phyloP scores from a whole-genome alignment of 2,888 invertebrate genomes.

The Drosophila barbarae region DNA sequence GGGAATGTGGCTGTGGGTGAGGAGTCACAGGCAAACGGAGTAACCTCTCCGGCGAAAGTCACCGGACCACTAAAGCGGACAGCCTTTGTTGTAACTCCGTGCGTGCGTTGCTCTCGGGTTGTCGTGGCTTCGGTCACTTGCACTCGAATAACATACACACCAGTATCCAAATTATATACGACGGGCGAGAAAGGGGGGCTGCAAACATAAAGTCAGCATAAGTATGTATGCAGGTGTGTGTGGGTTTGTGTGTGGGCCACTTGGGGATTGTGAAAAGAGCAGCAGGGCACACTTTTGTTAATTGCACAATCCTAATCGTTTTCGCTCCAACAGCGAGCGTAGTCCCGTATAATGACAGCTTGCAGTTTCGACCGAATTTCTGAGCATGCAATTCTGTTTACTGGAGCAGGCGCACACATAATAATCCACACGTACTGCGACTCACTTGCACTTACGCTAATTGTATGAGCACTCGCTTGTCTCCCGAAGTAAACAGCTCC shows the following conservation, averaged over 20 bases:
- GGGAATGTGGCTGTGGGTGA: conserved; percentile 34
- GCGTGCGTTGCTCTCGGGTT: conserved; percentile 65
- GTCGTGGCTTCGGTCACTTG: conserved; percentile 27
- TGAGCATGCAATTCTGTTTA: conserved; percentile 60
- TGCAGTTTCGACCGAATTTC: conserved; percentile 61
- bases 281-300: conserved; percentile 51
- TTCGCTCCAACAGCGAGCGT: conserved; percentile 54
- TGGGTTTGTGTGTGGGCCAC: conserved; percentile 9
- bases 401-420: conserved; percentile 24
- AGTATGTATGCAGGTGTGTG: conserved; percentile 8
- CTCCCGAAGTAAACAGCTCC: conserved; percentile 38
- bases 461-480: conserved; percentile 39
- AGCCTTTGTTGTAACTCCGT: conserved; percentile 53
- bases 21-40: conserved; percentile 2
- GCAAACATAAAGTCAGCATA: conserved; percentile 61
- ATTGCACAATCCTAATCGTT: conserved; percentile 59
- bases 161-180: conserved; percentile 3
- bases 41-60: conserved; percentile 62
- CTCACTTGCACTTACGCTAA: conserved; percentile 50
- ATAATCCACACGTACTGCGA: conserved; percentile 35
- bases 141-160: conserved; percentile 11
- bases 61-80: conserved; percentile 46
- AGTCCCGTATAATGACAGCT: conserved; percentile 50
- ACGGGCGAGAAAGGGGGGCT: conserved; percentile 31
- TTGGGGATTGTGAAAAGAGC: conserved; percentile 12